These are phyloP conservation scores for Zosterops lateralis DNA, from an alignment of 2,113 vertebrate species.

Conservation along the genomic window DNA sequence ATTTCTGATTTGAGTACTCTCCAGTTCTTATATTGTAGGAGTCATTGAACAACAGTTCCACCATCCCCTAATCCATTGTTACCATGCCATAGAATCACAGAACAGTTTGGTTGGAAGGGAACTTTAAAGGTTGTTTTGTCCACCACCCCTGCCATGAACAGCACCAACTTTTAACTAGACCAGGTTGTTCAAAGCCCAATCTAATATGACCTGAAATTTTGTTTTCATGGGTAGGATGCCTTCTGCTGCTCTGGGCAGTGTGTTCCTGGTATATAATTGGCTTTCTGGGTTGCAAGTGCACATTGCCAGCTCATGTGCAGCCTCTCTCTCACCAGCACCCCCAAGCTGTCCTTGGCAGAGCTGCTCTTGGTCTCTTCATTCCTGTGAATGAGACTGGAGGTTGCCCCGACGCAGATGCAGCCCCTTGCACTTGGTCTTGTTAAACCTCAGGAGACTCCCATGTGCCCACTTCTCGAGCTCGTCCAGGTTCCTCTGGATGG, in stretches of 20 bases:
- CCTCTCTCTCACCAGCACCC: background rate
- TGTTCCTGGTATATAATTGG: background rate
- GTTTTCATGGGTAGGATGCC: background rate
- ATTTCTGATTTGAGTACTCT: background rate
- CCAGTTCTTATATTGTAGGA: background rate
- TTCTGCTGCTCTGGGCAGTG: background rate
- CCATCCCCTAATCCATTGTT: background rate
- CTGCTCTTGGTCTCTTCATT: background rate
- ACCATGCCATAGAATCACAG: background rate
- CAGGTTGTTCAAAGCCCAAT: background rate
- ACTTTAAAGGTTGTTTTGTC: background rate
- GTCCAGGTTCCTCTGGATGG: background rate
- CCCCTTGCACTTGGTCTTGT: background rate
- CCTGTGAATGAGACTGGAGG: too few species aligned
- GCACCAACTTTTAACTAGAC: background rate
- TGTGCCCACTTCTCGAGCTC: background rate
- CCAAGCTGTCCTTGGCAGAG: background rate
- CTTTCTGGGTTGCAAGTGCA: background rate
- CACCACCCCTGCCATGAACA: background rate
- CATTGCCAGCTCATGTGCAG: background rate
- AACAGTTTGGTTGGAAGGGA: background rate
- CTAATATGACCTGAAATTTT: background rate
- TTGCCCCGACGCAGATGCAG: accelerated
- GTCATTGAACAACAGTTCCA: background rate
- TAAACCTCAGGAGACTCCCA: background rate